Base-by-base conservation (phyloP, 2,888 invertebrate species). In the Exocentrus adspersus region DNA sequence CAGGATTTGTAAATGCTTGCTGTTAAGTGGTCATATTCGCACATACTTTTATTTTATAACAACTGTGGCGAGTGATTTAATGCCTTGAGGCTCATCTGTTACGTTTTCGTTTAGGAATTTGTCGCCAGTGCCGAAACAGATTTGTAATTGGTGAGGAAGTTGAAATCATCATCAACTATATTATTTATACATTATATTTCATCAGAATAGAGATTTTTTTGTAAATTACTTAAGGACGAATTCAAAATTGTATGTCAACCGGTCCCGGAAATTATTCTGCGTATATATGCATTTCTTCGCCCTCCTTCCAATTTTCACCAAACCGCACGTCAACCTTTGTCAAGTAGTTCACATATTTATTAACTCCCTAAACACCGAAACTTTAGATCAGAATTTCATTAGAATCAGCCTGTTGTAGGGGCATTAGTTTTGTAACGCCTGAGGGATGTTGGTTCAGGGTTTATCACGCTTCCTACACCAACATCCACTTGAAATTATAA, bases 271-370 rank as follows among this genome's bases (percentile, higher is more conserved):
- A 32, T 32, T n/a, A 10, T 51, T n/a, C 17, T 24, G n/a, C 48
- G 16, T 30, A 24, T 28, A 48, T 9, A 28, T 7, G 24, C 16
- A 16, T 12, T 48, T 48, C 48, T 48, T 48, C 24, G 14, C 5
- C 16, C 9, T 17, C 17, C 50, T 5, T 32, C 51, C 16, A 10
- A 37, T 37, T 30, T 12, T n/a, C n/a, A n/a, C 9, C 51, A 51
- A 17, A 51, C 51, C 37, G 32, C 51, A 51, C 19, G 51, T 51
- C 51, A 32, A 51, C 51, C 51, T 51, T 51, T 51, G 51, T 51
- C 37, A 51, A 51, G 32, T 37, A 51, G 19, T 51, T 51, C 51
- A 51, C 51, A 32, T 51, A 51, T 51, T 51, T 51, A 51, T 51
- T 51, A 51, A 51, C 19, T 51, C 32, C 20, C 51, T 32, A 51